phyloP scores from a whole-genome alignment of 1,140 invertebrate species.

The Drosophila malerkotliana region DNA sequence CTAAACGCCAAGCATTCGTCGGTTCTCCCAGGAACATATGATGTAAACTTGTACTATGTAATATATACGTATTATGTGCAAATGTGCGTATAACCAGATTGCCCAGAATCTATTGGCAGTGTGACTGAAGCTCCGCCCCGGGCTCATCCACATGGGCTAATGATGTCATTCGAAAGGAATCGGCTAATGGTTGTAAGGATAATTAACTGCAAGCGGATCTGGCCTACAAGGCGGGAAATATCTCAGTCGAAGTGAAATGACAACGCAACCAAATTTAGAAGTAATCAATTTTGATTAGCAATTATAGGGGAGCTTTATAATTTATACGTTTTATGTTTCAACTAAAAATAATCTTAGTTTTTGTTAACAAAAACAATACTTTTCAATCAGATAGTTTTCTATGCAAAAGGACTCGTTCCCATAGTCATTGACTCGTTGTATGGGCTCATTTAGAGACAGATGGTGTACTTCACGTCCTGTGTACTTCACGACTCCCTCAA shows the following conservation, averaged over 20 bases:
- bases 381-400: constrained; percentile 20
- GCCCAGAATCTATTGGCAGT: constrained; percentile 35
- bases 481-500: constrained; percentile 23
- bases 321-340: too few species aligned
- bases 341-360: too few species aligned
- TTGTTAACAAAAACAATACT: constrained; percentile 29
- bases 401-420: constrained; percentile 21
- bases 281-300: background rate
- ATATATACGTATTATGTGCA: background rate
- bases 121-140: background rate
- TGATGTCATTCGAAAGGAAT: constrained; percentile 12
- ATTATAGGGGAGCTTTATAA: too few species aligned
- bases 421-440: constrained; percentile 4
- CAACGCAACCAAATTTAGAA: background rate
- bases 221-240: background rate
- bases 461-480: background rate
- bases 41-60: constrained; percentile 15
- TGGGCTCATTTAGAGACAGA: constrained; percentile 10
- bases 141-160: constrained; percentile 23
- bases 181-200: constrained; percentile 14
- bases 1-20: constrained; percentile 26
- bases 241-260: background rate
- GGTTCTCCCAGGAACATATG: constrained; percentile 37
- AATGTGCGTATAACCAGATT: constrained; percentile 9
- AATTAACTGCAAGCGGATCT: constrained; percentile 6